phyloP scores from a whole-genome alignment of 1,140 invertebrate genomes.

The Atta texana region DNA sequence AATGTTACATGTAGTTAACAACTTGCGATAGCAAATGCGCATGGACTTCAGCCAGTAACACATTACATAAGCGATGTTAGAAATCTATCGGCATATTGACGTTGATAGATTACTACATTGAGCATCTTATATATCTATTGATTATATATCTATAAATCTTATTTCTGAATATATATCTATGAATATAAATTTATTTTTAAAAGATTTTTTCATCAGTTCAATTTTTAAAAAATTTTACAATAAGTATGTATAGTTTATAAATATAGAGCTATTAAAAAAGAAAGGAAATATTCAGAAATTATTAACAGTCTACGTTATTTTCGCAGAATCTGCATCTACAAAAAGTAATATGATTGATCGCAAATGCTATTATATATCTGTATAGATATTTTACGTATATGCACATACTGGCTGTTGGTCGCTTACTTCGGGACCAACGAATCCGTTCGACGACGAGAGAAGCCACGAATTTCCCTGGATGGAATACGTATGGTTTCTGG shows the following conservation, averaged over 20 bases:
- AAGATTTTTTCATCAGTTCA: background rate
- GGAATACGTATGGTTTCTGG: slow-evolving; percentile 48
- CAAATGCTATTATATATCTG: slow-evolving; percentile 23
- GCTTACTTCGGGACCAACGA: slow-evolving; percentile 45
- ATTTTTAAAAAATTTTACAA: background rate
- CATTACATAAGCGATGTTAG: background rate
- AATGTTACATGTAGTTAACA: slow-evolving; percentile 58
- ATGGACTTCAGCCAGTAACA: slow-evolving; percentile 3
- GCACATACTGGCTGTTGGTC: slow-evolving; percentile 34
- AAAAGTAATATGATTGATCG: background rate
- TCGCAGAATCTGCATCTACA: background rate
- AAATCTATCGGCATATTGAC: background rate
- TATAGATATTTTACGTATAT: slow-evolving; percentile 31
- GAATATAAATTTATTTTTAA: background rate
- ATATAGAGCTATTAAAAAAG: background rate
- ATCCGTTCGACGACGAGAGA: slow-evolving; percentile 58
- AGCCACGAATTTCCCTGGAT: slow-evolving; percentile 57
- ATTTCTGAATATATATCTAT: background rate
- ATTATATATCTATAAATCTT: no score
- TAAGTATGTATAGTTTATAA: background rate
- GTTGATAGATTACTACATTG: background rate
- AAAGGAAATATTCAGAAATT: background rate
- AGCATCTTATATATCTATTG: background rate
- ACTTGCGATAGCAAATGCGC: background rate
- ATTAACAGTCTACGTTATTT: background rate